Conservation (phyloP, 2,113 vertebrate species). For the Plectropomus leopardus region DNA sequence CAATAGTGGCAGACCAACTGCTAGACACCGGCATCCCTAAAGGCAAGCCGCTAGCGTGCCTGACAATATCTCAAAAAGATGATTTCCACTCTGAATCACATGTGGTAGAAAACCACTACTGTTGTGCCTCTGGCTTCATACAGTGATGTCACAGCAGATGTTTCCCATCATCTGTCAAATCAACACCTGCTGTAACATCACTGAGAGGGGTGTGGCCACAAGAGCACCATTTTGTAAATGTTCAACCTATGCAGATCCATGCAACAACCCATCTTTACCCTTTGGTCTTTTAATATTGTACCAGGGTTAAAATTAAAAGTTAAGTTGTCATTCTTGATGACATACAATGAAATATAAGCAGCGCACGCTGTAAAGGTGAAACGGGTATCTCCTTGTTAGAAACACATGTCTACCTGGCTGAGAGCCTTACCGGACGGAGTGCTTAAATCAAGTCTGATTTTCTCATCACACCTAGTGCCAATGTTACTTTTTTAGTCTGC, state of each 20-base stretch:
- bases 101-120: constrained; percentile 3
- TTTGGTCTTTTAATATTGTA: neutral
- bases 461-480: neutral
- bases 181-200: constrained; percentile 27
- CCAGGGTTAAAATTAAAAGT: neutral
- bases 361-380: neutral
- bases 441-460: neutral
- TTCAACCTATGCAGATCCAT: neutral
- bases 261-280: neutral
- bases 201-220: neutral
- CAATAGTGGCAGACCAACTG: neutral
- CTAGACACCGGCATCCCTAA: neutral
- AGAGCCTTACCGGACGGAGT: neutral
- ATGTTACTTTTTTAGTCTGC: neutral
- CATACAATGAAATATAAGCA: neutral
- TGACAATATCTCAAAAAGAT: constrained; percentile 2
- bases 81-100: constrained; percentile 3
- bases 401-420: neutral
- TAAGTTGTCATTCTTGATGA: neutral
- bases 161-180: constrained; percentile 36
- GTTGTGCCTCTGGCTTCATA: constrained; percentile 20
- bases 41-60: neutral
- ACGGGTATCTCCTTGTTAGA: neutral
- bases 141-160: constrained; percentile 43
- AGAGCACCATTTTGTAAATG: neutral